phyloP scores from a whole-genome alignment of 92 coral and sea anemone genomes.

The Scolanthus callimorphus region DNA sequence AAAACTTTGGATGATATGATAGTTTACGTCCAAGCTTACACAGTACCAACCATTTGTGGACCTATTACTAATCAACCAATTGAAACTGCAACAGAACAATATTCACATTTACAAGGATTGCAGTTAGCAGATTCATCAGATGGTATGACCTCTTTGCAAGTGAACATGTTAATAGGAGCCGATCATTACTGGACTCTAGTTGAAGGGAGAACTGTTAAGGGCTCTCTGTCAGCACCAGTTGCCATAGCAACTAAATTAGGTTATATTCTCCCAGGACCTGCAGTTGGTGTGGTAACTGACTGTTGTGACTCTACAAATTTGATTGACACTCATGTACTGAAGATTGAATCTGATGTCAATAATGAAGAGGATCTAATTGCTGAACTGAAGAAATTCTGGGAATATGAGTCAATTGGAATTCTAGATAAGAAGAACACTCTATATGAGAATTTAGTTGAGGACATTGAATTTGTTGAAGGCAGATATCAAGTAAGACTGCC shows the following conservation, averaged over 20 bases:
- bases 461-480: no score
- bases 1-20: conserved; percentile 18
- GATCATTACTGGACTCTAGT: no score
- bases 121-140: conserved; percentile 11
- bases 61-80: no score
- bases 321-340: conserved; percentile 8
- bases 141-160: background rate
- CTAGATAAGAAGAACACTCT: no score
- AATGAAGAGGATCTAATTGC: no score
- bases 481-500: conserved; percentile 52
- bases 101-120: conserved; percentile 5
- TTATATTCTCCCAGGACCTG: conserved; percentile 19
- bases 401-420: no score
- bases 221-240: conserved; percentile 7
- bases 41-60: conserved; percentile 41
- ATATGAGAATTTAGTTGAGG: no score
- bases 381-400: background rate
- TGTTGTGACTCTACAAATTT: background rate
- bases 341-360: background rate
- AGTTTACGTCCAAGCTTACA: conserved; percentile 11
- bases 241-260: conserved; percentile 13
- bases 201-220: background rate
- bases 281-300: background rate
- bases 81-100: background rate
- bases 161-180: conserved; percentile 17